Base-by-base conservation (phyloP, 2,888 invertebrate species). In the Mellilla xanthometata region DNA sequence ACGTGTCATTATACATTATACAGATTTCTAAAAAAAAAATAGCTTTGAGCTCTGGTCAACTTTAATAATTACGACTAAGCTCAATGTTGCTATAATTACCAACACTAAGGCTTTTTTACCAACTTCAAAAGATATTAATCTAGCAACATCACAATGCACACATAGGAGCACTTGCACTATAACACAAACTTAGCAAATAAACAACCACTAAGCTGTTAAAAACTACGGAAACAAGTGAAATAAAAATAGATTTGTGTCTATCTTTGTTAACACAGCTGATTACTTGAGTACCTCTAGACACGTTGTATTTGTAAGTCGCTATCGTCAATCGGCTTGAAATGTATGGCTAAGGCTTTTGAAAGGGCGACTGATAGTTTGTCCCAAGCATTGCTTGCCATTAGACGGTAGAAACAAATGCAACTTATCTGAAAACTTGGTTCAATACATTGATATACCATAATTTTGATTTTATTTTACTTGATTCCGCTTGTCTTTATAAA, bases 81-180 rank as follows among this genome's bases (percentile, higher is more conserved):
- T 19, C 15, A 19, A 19, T 19, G 15, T 19, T 34, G 3, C 3
- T 6, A 3, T 32, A 7, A n/a, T n/a, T n/a, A n/a, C n/a, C n/a
- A n/a, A n/a, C 40, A 43, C 46, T 52, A 44, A 51, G 32, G 49
- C 46, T 49, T 43, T n/a, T n/a, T n/a, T n/a, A n/a, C n/a, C n/a
- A n/a, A n/a, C n/a, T n/a, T n/a, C 3, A 19, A 19, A 19, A 19
- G 6, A 19, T 19, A 19, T 5, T 19, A 19, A 19, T 19, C 3
- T 19, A 19, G 15, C 6, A 19, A 19, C 3, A 19, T 31, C 30
- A 52, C 56, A 28, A 29, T 39, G 41, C 52, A 52, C 56, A 45
- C 42, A 44, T 30, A 45, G 33, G 32, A 52, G 35, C 40, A 47
- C 43, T 26, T 33, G 54, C 52, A 57, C 50, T 36, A 28, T 38